Evolutionary conservation across 2,797 vertebrate genomes (phyloP).

Genomic region (Macroramphosus scolopax): DNA sequence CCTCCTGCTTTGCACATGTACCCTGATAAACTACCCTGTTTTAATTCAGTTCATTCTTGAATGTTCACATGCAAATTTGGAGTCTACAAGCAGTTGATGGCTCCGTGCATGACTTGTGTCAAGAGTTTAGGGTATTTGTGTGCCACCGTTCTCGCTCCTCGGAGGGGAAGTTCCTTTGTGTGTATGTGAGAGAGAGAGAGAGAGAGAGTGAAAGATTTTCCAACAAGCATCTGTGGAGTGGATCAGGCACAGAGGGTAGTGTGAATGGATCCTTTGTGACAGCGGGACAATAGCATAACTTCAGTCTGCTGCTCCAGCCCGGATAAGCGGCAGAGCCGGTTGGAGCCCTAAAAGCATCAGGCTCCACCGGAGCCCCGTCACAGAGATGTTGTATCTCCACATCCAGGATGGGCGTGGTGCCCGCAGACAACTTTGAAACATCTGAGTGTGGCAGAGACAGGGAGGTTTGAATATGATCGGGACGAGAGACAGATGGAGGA

Average conservation of each 20-base stretch:
- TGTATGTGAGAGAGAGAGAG: conserved; percentile 17
- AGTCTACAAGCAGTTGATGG: no score
- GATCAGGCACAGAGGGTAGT: conserved; percentile 55
- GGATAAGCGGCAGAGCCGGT: conserved; percentile 33
- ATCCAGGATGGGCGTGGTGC: conserved; percentile 18
- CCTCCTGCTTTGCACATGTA: conserved; percentile 12
- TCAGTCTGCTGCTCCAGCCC: conserved; percentile 56
- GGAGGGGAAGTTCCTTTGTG: conserved; percentile 34
- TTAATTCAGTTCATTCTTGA: conserved; percentile 1
- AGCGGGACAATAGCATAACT: conserved; percentile 72
- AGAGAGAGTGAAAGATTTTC: conserved; percentile 52
- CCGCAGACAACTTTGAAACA: neutral
- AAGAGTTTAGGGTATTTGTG: conserved; percentile 6
- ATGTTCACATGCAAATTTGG: no score
- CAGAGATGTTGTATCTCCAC: conserved; percentile 5
- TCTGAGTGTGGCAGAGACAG: neutral
- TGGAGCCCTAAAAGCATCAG: conserved; percentile 11
- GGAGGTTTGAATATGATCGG: neutral
- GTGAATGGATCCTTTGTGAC: conserved; percentile 75
- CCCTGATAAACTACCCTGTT: conserved; percentile 3
- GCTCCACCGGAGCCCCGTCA: conserved; percentile 10
- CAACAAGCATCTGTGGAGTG: conserved; percentile 68
- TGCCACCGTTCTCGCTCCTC: conserved; percentile 20
- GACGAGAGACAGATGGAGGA: conserved; percentile 1
- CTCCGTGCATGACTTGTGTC: conserved; percentile 10